Evolutionary conservation across 2,888 invertebrate genomes (phyloP), one percentile per base, ranked within the genome.

Genomic region (Protula sp.): DNA sequence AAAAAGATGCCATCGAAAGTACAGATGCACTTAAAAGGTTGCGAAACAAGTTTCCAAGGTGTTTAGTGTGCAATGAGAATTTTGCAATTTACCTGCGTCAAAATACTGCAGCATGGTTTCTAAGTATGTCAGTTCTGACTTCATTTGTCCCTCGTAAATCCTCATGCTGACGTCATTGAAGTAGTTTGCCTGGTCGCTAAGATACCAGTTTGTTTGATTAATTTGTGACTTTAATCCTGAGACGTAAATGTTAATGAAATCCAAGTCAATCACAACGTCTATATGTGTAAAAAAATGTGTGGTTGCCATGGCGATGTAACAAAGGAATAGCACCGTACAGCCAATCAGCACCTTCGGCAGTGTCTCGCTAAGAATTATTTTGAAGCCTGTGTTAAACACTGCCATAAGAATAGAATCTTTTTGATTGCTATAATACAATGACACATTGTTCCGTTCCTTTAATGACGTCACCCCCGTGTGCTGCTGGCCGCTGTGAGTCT

Each of bases 161-260:
- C 55, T 60, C 60, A 67, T 60, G 38, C 62, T 59, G 47, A 67
- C 61, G 1, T 60, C 52, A 45, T 74, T 75, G 60, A 75, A 67
- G 64, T 74, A 70, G 38, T 55, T 58, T 28, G 71, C 71, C 59
- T 73, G 70, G 24, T 72, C 68, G 24, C 62, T 54, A 52, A 72
- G 62, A 54, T 69, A 67, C 55, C 56, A 60, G 59, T 72, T 69
- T 26, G 69, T 69, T 65, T 68, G 67, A 59, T 69, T 64, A 2
- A 67, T 58, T 56, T 71, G 67, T 30, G 59, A 58, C 51, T 66
- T 54, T 38, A 71, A 62, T 51, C 63, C 68, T 51, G 47, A 59
- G 29, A 54, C 52, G 63, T 58, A 66, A 56, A 67, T 28, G 5
- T 53, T 27, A 31, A 65, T 62, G 14, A 56, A 58, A 26, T 62